Evolutionary conservation across 2,888 invertebrate genomes (phyloP), one percentile per base, ranked within the genome.

Genomic region (Cantharis flavilabris): DNA sequence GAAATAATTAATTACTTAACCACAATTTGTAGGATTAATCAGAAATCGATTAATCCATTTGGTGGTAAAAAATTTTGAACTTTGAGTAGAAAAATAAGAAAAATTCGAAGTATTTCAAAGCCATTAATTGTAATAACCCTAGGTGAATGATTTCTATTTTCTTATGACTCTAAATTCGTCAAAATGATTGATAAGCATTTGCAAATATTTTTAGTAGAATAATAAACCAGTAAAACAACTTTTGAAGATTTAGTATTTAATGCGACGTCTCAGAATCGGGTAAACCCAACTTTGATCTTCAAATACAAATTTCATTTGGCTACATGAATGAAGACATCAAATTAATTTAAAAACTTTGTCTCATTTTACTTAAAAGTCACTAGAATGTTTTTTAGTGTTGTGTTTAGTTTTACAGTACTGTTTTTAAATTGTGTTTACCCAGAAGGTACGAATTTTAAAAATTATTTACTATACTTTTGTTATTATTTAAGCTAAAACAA

Each of bases 261-360:
- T 71, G 76, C 71, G 76, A 71, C 77, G 77, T 73, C 77, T 73
- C 67, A 71, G 74, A 71, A 73, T 74, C 77, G 73, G 77, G 77
- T 77, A 76, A 76, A 76, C 70, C 77, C 73, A 71, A 69, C 69
- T 76, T 63, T 72, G n/a, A n/a, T 49, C 65, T 67, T 11, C n/a
- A n/a, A 67, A 67, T 26, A 67, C 10, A 20, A 14, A 67, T 23
- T 23, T 23, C 20, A 23, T 26, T 23, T 11, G 11, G 11, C 23
- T n/a, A 10, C 26, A 26, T n/a, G 26, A 67, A 26, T 23, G 13
- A 67, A 67, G 13, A 26, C 13, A 67, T n/a, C 20, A 13, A n/a
- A 67, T n/a, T 23, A 23, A 23, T 26, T 9, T n/a, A 26, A 67
- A 67, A 3, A 23, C 16, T 14, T 23, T 5, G 23, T 13, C 7